phyloP scores from a whole-genome alignment of 2,888 invertebrate species.

The Spatulosminthurus flaviceps region DNA sequence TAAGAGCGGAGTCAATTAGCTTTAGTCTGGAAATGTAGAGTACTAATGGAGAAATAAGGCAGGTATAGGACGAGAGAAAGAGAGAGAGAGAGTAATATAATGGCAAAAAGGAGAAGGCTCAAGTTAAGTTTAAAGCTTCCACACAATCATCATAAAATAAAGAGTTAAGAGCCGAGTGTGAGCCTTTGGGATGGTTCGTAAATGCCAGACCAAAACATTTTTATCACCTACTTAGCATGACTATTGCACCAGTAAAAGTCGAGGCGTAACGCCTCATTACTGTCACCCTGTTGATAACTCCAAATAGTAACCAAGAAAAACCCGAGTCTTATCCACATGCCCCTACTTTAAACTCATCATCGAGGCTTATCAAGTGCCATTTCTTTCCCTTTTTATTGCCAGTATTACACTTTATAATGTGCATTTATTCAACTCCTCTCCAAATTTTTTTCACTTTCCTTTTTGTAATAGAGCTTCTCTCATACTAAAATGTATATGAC shows the following conservation, averaged over 20 bases:
- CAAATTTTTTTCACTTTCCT: neutral
- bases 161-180: constrained; percentile 13
- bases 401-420: constrained; percentile 14
- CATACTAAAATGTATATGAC: too few relatives aligned
- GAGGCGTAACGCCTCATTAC: constrained; percentile 57
- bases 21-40: neutral
- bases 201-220: constrained; percentile 56
- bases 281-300: constrained; percentile 42
- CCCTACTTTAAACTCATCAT: constrained; percentile 12
- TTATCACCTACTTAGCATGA: constrained; percentile 59
- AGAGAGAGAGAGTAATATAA: constrained; percentile 18
- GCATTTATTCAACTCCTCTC: constrained; percentile 15
- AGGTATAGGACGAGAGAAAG: too few relatives aligned
- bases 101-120: constrained; percentile 7
- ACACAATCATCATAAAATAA: constrained; percentile 47
- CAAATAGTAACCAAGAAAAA: neutral
- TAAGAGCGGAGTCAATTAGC: too few relatives aligned
- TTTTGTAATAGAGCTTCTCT: neutral
- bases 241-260: constrained; percentile 51
- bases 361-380: constrained; percentile 27
- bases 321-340: constrained; percentile 1
- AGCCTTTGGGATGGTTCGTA: constrained; percentile 41
- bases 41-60: too few relatives aligned
- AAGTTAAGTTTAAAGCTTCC: constrained; percentile 39
- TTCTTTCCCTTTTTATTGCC: constrained; percentile 16